A percentile compares a stretch with the other conserved stretches of the same genome.
Evolutionary conservation across 2,113 vertebrate genomes (phyloP).

Genomic region (Mobula hypostoma): DNA sequence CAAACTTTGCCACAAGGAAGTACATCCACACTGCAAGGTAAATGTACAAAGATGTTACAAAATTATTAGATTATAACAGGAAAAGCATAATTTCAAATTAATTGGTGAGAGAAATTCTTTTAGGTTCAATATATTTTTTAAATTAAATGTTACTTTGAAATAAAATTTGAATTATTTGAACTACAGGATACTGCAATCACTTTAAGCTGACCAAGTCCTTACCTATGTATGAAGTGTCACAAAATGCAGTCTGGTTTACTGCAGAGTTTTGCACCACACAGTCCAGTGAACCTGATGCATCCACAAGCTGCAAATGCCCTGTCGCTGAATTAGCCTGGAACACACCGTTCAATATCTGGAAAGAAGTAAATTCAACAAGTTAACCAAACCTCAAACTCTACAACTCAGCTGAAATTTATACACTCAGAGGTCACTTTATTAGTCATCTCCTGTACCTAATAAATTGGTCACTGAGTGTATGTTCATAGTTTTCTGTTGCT

Average conservation of each 20-base stretch:
- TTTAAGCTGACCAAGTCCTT: not conserved
- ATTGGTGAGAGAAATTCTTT: not conserved
- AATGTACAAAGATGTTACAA: not conserved
- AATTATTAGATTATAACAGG: not conserved
- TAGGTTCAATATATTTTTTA: not conserved
- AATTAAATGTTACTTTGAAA: not conserved
- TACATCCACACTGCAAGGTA: not conserved
- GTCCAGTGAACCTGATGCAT: not conserved
- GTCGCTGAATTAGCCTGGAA: constrained; percentile 9
- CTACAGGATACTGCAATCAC: not conserved
- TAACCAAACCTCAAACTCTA: not conserved
- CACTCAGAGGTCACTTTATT: too few species aligned
- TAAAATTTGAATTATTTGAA: not conserved
- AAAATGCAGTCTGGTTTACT: not conserved
- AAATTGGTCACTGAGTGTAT: too few species aligned
- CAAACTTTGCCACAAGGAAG: not conserved
- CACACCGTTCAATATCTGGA: not conserved
- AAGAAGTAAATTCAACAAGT: not conserved
- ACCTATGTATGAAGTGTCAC: constrained; percentile 2
- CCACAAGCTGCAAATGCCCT: constrained; percentile 1
- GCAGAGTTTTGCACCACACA: not conserved
- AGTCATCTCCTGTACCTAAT: too few species aligned
- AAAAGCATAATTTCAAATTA: not conserved
- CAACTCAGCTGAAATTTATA: not conserved
- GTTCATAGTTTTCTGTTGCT: too few species aligned